Conservation (phyloP, 2,113 vertebrate genomes). For the Murina feae region DNA sequence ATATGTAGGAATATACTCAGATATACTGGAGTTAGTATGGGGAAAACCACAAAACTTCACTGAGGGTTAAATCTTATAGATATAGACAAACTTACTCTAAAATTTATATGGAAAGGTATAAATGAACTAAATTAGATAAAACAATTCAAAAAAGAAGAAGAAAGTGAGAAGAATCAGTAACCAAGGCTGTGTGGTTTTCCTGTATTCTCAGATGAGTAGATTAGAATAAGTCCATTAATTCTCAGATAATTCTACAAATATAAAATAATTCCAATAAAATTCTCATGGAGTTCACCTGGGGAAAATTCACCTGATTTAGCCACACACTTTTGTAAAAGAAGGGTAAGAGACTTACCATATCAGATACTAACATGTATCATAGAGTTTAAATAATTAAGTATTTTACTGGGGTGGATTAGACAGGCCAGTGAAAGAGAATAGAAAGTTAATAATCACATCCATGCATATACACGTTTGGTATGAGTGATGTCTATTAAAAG, state of each 20-base stretch:
- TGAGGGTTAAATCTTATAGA: neutral
- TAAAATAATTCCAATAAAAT: neutral
- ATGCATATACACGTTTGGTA: neutral
- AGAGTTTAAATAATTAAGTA: neutral
- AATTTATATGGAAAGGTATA: neutral
- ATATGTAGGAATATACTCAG: neutral
- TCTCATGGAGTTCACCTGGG: neutral
- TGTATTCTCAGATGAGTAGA: neutral
- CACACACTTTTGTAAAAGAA: neutral
- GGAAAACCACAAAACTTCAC: neutral
- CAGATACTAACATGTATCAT: neutral
- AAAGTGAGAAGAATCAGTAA: neutral
- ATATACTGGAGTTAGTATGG: neutral
- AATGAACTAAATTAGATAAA: neutral
- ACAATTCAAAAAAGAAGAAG: neutral
- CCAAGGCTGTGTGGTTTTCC: neutral
- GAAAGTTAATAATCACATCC: neutral
- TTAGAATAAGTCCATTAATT: neutral
- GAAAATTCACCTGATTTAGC: neutral
- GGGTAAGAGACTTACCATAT: neutral
- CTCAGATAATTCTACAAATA: conserved; percentile 6
- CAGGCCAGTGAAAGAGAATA: neutral
- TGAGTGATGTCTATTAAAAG: neutral
- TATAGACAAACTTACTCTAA: neutral
- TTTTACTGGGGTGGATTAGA: neutral